A percentile compares a stretch with the other conserved stretches of the same genome.
Evolutionary conservation across 2,888 invertebrate species (phyloP).

Genomic region (Cartodere bifasciata): DNA sequence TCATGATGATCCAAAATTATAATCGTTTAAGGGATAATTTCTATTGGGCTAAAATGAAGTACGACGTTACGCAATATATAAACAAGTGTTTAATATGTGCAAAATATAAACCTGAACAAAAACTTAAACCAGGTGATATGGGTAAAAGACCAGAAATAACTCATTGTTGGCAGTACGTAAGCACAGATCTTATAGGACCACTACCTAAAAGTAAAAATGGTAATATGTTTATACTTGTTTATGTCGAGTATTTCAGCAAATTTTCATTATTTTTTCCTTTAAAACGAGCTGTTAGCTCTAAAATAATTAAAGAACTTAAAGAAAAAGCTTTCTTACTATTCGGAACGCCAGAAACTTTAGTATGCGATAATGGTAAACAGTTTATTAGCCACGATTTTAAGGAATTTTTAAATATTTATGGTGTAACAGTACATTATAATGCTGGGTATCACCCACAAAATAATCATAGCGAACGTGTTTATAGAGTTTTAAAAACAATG

Average conservation of each 20-base stretch:
- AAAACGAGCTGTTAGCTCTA: slow-evolving; percentile 13
- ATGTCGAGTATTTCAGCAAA: slow-evolving; percentile 16
- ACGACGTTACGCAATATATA: slow-evolving; percentile 18
- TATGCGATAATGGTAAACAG: slow-evolving; percentile 21
- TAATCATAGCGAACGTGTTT: slow-evolving; percentile 23
- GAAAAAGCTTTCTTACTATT: slow-evolving; percentile 17
- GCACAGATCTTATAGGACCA: slow-evolving; percentile 16
- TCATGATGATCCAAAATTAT: slow-evolving; percentile 19
- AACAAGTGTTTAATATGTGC: slow-evolving; percentile 17
- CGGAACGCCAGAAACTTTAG: slow-evolving; percentile 17
- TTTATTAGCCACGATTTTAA: slow-evolving; percentile 14
- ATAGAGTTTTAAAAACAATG: slow-evolving; percentile 22
- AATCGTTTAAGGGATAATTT: slow-evolving; percentile 12
- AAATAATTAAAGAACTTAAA: slow-evolving; percentile 13
- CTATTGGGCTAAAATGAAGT: slow-evolving; percentile 21
- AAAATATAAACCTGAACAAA: slow-evolving; percentile 16
- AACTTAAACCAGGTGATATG: slow-evolving; percentile 16
- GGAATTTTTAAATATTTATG: slow-evolving; percentile 10
- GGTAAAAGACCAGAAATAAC: slow-evolving; percentile 11
- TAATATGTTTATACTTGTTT: slow-evolving; percentile 13
- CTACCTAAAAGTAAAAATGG: slow-evolving; percentile 12
- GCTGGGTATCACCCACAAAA: slow-evolving; percentile 21
- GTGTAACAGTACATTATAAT: slow-evolving; percentile 12
- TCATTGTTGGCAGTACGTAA: slow-evolving; percentile 15
- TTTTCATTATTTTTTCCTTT: slow-evolving; percentile 14